A percentile compares a stretch with the other conserved stretches of the same genome.
These are phyloP conservation scores for Monodelphis domestica DNA, from an alignment of 2,797 vertebrate genomes.

Conservation along the genomic window DNA sequence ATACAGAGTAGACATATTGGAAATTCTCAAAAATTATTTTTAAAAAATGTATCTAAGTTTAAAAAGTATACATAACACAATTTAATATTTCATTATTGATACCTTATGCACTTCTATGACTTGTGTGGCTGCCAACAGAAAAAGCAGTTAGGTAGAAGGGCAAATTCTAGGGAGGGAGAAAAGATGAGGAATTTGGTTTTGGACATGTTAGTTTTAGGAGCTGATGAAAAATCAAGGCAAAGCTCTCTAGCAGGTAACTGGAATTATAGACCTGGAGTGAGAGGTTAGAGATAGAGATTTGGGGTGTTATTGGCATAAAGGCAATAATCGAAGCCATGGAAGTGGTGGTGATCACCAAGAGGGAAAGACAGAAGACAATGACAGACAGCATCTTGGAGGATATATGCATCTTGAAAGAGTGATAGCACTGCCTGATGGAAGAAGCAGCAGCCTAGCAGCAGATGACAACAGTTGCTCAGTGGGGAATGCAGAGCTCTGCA, in stretches of 20 bases:
- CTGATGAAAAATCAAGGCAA: neutral
- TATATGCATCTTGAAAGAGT: neutral
- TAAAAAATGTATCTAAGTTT: neutral
- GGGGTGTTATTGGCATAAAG: neutral
- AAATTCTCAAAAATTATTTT: constrained; percentile 30
- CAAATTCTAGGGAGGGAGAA: neutral
- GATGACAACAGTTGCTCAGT: neutral
- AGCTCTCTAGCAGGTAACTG: neutral
- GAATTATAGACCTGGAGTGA: neutral
- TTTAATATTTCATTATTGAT: constrained; percentile 31
- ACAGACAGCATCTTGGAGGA: neutral
- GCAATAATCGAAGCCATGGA: neutral
- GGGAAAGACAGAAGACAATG: neutral
- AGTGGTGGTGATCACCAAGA: neutral
- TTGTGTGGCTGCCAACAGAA: neutral
- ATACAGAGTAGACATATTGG: neutral
- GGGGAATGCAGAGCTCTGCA: neutral
- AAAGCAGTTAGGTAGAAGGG: neutral
- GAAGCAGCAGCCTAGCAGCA: neutral
- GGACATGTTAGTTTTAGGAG: neutral
- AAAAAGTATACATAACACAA: constrained; percentile 6
- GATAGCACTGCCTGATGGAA: neutral
- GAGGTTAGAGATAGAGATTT: neutral
- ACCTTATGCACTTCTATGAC: neutral
- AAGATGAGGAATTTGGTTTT: neutral